Conservation (phyloP, 1,140 invertebrate species). For the Spodoptera litura region DNA sequence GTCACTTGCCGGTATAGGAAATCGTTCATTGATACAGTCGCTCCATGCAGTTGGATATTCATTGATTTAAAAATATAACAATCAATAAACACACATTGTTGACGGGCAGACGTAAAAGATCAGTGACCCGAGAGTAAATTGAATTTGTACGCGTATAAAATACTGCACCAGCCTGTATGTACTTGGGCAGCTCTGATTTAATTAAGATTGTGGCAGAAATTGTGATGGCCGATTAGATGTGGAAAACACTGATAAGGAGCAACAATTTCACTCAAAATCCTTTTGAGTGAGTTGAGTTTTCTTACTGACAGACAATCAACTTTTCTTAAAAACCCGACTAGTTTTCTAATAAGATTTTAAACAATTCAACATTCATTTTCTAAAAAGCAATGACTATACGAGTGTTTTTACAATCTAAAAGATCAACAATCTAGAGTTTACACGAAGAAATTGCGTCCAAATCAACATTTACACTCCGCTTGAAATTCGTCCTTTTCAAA, state of each 20-base stretch:
- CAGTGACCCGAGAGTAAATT: conserved; percentile 35
- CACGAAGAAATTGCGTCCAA: conserved; percentile 31
- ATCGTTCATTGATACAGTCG: conserved; percentile 4
- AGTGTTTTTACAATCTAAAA: not conserved
- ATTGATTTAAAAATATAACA: conserved; percentile 51
- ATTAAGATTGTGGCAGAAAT: conserved; percentile 39
- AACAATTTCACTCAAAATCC: not conserved
- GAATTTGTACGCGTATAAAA: conserved; percentile 44
- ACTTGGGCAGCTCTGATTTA: conserved; percentile 19
- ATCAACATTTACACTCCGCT: conserved; percentile 29
- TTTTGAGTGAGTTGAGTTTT: not conserved
- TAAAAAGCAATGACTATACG: not conserved
- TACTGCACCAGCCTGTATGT: conserved; percentile 21
- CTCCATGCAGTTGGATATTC: not conserved
- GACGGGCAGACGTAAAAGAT: not conserved
- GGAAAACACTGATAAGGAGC: conserved; percentile 8
- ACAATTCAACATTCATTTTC: not conserved
- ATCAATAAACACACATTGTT: conserved; percentile 43
- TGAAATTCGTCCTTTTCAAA: conserved; percentile 17
- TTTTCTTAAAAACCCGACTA: not conserved
- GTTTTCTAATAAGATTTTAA: no score
- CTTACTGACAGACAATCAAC: not conserved
- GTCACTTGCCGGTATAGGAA: not conserved
- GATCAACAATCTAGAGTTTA: not conserved
- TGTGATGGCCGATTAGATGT: conserved; percentile 22